Evolutionary conservation across 2,113 vertebrate species (phyloP).

Genomic region (Cephalopterus ornatus): DNA sequence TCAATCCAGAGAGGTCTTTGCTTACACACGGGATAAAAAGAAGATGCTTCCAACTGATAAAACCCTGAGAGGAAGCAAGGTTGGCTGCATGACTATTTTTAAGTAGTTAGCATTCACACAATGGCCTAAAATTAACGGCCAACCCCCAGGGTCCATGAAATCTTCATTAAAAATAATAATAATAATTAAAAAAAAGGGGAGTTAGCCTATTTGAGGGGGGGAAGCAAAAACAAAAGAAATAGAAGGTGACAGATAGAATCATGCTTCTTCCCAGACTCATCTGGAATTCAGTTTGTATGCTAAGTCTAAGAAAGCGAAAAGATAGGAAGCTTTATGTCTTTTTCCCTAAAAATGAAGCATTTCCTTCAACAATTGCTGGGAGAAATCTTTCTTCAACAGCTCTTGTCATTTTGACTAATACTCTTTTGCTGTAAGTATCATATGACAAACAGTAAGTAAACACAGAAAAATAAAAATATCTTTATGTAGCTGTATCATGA

Average conservation of each 20-base stretch:
- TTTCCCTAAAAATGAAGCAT: neutral
- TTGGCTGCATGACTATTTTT: slow-evolving; percentile 55
- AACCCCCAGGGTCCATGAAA: neutral
- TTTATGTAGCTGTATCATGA: neutral
- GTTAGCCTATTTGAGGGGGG: neutral
- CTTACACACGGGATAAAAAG: slow-evolving; percentile 28
- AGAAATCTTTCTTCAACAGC: neutral
- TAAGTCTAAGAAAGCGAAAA: neutral
- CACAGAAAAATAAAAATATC: neutral
- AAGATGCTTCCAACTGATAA: slow-evolving; percentile 51
- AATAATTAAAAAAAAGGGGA: neutral
- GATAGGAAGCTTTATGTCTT: neutral
- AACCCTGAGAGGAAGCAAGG: slow-evolving; percentile 41
- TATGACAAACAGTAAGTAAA: neutral
- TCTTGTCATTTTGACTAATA: neutral
- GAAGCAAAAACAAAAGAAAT: neutral
- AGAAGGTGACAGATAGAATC: neutral
- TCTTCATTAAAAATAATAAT: neutral
- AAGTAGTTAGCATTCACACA: slow-evolving; percentile 29
- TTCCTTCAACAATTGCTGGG: neutral
- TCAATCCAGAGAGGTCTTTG: neutral
- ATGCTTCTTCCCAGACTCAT: neutral
- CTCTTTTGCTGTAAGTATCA: neutral
- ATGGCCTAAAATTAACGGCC: slow-evolving; percentile 40
- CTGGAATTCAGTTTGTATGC: neutral